Evolutionary conservation across 2,888 invertebrate species (phyloP), one percentile per base, ranked within the genome.

Genomic region (Trissolcus japonicus): DNA sequence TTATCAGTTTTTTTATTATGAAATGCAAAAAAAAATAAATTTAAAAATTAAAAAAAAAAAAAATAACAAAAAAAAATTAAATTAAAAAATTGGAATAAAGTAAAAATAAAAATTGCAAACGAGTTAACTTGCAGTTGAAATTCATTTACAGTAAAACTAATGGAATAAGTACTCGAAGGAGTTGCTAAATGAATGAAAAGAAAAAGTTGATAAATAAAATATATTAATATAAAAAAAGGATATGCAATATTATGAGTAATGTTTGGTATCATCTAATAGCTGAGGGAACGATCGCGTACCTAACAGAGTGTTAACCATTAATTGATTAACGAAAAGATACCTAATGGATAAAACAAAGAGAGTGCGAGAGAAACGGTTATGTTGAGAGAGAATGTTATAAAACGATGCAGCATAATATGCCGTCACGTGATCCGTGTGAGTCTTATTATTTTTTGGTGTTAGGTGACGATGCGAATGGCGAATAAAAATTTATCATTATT

Each of bases 401-500:
- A 41, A 72, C 63, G 72, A 29, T 65, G 65, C 51, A 40, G 65
- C 59, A 46, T 59, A 66, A 43, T 40, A 54, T 50, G 60, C 48
- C 48, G 61, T 61, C 81, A 79, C 82, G 82, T 81, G 82, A 81
- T 82, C n/a, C 80, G 82, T 84, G 83, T 81, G 80, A 78, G 68
- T 59, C 50, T 41, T 41, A 35, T 35, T 46, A 46, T 51, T 81
- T 79, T 72, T 83, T 84, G 86, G 86, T 87, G 87, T 86, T 85
- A 86, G 86, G 84, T 85, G 84, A 83, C 83, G 84, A 87, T 84
- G 80, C 77, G 80, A 79, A 82, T 80, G 68, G 62, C 82, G 69
- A 71, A 55, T 56, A 80, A 80, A 65, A 83, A 82, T 82, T 81
- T 82, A 86, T 84, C 83, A 86, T 84, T 85, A 87, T 85, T 84